A percentile compares a stretch with the other conserved stretches of the same genome.
Conservation (phyloP, 1,140 invertebrate species). For the Papilio dardanus region DNA sequence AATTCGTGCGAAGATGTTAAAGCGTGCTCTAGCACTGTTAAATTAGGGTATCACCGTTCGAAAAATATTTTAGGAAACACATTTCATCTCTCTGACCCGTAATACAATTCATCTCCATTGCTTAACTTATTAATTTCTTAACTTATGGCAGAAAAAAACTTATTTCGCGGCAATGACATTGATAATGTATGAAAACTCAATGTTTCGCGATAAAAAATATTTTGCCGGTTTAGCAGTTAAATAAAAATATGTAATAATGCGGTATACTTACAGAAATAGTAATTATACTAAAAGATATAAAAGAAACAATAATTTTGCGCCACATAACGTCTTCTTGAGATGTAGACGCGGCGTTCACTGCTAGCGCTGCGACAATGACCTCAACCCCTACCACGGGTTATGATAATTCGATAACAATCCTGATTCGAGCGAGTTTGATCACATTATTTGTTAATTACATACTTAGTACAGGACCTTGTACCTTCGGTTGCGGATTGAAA, state of each 20-base stretch:
- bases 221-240: too few species aligned
- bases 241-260: neutral
- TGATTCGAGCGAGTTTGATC: neutral
- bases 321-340: neutral
- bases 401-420: neutral
- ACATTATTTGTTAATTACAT: neutral
- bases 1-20: too few species aligned
- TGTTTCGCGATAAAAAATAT: too few species aligned
- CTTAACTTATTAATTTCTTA: too few species aligned
- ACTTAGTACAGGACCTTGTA: neutral
- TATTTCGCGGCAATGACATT: too few species aligned
- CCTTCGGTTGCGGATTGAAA: too few species aligned
- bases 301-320: constrained; percentile 19
- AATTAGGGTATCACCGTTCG: neutral
- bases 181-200: too few species aligned
- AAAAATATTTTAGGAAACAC: neutral
- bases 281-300: neutral
- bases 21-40: too few species aligned
- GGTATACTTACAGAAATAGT: constrained; percentile 16
- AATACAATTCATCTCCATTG: too few species aligned
- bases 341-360: constrained; percentile 16
- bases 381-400: constrained; percentile 22
- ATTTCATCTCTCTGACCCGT: neutral
- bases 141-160: neutral
- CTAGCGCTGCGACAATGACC: constrained; percentile 6